phyloP scores from a whole-genome alignment of 2,113 vertebrate genomes.

The Pomatostomus ruficeps region DNA sequence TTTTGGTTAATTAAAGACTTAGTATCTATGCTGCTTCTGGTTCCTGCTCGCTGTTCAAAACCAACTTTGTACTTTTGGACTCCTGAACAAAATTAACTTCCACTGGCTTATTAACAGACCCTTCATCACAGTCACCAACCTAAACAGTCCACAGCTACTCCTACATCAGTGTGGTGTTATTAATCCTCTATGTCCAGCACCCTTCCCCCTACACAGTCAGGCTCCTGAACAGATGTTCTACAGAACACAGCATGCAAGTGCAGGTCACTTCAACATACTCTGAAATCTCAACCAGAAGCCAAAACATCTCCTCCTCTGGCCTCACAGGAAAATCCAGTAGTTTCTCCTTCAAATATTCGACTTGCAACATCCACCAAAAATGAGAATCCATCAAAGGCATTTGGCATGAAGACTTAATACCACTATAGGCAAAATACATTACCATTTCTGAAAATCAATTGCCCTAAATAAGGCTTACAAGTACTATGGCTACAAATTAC shows the following conservation, averaged over 20 bases:
- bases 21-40: not conserved
- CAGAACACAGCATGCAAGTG: not conserved
- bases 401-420: not conserved
- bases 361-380: not conserved
- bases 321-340: not conserved
- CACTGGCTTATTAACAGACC: not conserved
- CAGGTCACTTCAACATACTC: not conserved
- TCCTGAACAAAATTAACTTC: not conserved
- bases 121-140: not conserved
- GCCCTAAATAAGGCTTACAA: not conserved
- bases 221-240: not conserved
- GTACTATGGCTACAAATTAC: not conserved
- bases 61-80: not conserved
- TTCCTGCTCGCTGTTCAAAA: not conserved
- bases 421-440: not conserved
- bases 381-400: fast-evolving
- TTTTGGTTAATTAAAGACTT: not conserved
- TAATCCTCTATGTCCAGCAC: not conserved
- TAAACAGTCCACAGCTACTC: not conserved
- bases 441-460: not conserved
- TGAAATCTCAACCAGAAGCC: not conserved
- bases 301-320: not conserved
- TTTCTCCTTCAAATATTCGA: not conserved
- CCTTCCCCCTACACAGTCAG: not conserved
- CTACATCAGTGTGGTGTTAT: not conserved